Base-by-base conservation (phyloP, 1,140 invertebrate genomes). In the Aleiodes sp. region DNA sequence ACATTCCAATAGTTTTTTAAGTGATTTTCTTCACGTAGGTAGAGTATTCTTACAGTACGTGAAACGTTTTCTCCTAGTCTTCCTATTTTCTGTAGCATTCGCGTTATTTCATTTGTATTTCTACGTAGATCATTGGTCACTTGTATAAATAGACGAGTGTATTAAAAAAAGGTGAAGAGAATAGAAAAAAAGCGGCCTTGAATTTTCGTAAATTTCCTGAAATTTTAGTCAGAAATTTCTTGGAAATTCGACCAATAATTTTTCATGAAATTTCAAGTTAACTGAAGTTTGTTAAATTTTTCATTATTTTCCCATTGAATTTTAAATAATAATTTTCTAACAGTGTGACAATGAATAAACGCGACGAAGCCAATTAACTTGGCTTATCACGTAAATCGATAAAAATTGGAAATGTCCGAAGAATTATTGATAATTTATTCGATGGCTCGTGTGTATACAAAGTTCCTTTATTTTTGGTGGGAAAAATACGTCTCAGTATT, bases 401-500 rank as follows among this genome's bases (percentile, higher is more conserved):
- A 29, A n/a, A 37, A 57, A 16, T 16, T 26, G 29, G 14, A 26
- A 16, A 6, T 43, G 21, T 60, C 14, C n/a, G 14, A 26, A 24
- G 9, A 12, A 26, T 29, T 37, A 41, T 26, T 68, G 57, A 60
- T 68, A 68, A 60, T 68, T 60, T 62, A 62, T 68, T 68, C 41
- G 31, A 10, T 35, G n/a, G n/a, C n/a, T n/a, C n/a, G n/a, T n/a
- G n/a, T n/a, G n/a, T n/a, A n/a, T n/a, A n/a, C n/a, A n/a, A n/a
- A n/a, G n/a, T n/a, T 19, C 0, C 8, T 33, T 56, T 14, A 10
- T 60, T 24, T 60, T 41, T 21, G 60, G 67, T 69, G 67, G 35
- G 41, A 69, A 59, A 59, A 69, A 69, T 29, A 31, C 29, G 8
- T 69, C 60, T 69, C 28, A n/a, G 39, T 6, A 57, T 56, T 69